These are phyloP conservation scores for Heliconius ethilla DNA, from an alignment of 2,888 invertebrate genomes.

Conservation along the genomic window DNA sequence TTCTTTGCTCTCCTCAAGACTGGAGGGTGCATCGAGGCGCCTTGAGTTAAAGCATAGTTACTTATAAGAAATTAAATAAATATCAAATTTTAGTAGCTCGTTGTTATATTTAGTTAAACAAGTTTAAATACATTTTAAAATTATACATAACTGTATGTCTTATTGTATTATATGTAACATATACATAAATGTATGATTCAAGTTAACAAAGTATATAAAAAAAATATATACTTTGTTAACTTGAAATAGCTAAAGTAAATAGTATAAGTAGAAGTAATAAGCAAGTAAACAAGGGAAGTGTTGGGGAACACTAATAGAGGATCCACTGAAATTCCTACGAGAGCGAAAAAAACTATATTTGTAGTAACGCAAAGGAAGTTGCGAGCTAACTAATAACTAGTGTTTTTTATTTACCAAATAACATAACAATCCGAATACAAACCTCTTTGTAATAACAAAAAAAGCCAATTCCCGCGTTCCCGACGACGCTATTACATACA, in stretches of 20 bases:
- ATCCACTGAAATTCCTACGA: no score
- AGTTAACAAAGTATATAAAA: no score
- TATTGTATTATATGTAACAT: background rate
- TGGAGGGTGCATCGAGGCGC: slow-evolving; percentile 17
- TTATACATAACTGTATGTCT: background rate
- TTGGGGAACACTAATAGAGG: no score
- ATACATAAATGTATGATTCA: background rate
- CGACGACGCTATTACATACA: background rate
- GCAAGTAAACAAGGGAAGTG: no score
- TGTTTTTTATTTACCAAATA: no score
- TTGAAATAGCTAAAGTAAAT: no score
- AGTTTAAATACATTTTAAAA: background rate
- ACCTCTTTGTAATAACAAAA: background rate
- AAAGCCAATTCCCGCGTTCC: background rate
- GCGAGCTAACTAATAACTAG: no score
- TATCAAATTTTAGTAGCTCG: background rate
- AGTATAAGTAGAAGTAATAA: no score
- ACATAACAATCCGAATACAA: background rate
- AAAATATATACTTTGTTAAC: no score
- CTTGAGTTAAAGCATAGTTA: slow-evolving; percentile 8
- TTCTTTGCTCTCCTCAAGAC: slow-evolving; percentile 21
- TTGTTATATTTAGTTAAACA: background rate
- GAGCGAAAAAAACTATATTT: background rate
- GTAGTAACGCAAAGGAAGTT: no score
- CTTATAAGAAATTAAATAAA: slow-evolving; percentile 2